Evolutionary conservation across 2,888 invertebrate genomes (phyloP), one percentile per base, ranked within the genome.

Genomic region (Schrankia costaestrigalis): DNA sequence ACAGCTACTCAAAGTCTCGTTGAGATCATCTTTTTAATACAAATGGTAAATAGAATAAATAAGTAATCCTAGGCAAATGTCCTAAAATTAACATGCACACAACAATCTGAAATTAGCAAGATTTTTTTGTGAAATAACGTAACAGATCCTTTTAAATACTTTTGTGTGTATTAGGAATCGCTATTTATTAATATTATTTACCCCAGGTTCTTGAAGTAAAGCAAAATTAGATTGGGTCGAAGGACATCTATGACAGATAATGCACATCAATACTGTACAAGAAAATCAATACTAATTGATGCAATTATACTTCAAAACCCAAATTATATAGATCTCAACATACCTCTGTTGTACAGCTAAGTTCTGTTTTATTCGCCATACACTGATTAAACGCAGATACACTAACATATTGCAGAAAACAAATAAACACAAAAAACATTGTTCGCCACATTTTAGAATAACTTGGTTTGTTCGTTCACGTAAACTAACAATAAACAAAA

Each of bases 281-380:
- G 31, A 40, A 29, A 24, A 33, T 29, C 49, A 60, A 63, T 61
- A 65, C 65, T 61, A 56, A 65, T 64, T 43, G 28, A 41, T 47
- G 46, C 55, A 58, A 27, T 39, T 29, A 13, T 14, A 15, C 3
- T n/a, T 11, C 11, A 35, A 27, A 21, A 12, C 19, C 2, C 2
- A 10, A 33, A 12, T 13, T 11, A 27, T 10, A 23, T n/a, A n/a
- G n/a, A n/a, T n/a, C n/a, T n/a, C n/a, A n/a, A 10, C 22, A 21
- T 66, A 85, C 86, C 79, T 83, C 79, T 10, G 73, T 78, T 28
- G 75, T 73, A 51, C 86, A 86, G 56, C 78, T 82, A 10, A 77
- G 65, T 39, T 69, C 63, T 1, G 67, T 72, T 26, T 64, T 70
- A 30, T 78, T 78, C 26, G 67, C 71, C 50, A 79, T 81, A 38